Base-by-base conservation (phyloP, 2,797 vertebrate species). In the Dallia pectoralis region DNA sequence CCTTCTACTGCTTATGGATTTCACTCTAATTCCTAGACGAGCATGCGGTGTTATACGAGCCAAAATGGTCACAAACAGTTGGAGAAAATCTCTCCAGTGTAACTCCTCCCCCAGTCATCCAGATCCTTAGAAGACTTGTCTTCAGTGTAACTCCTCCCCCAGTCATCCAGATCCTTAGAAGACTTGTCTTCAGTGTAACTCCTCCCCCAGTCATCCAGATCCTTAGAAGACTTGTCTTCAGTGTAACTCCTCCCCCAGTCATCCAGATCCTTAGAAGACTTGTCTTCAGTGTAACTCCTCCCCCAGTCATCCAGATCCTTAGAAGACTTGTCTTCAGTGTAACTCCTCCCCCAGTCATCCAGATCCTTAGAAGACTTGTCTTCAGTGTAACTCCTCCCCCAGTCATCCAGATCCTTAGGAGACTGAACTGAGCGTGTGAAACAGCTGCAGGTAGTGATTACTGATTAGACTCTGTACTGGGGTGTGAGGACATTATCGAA, bases 361-460 rank as follows among this genome's bases (percentile, higher is more conserved):
- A 71, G 51, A 81, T 44, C 40, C 40, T 44, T 9, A 44, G 40
- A 12, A 44, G 14, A 44, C 1, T n/a, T n/a, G 40, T 44, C 40
- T 44, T 44, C 40, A 44, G 40, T 44, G 40, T 2, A 2, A 1
- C 40, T 12, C 40, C 40, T 2, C 40, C 40, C 3, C 40, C 40
- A 44, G 77, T 80, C 72, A 77, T 74, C 61, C 73, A 71, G 51
- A 81, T 86, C 85, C 85, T 76, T 80, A 80, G 84, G 84, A 83
- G 87, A 77, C 83, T 29, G 22, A 27, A 47, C 66, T 48, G 47
- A 76, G 80, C 9, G 47, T 14, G 77, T 77, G 85, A 81, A 91
- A 91, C 91, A 91, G 91, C 91, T 92, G 93, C 93, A 93, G 93
- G 93, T 93, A 93, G 91, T 94, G 92, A 94, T 94, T 94, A 93